Evolutionary conservation across 2,888 invertebrate species (phyloP).

Genomic region (Lepeophtheirus nordmannii): DNA sequence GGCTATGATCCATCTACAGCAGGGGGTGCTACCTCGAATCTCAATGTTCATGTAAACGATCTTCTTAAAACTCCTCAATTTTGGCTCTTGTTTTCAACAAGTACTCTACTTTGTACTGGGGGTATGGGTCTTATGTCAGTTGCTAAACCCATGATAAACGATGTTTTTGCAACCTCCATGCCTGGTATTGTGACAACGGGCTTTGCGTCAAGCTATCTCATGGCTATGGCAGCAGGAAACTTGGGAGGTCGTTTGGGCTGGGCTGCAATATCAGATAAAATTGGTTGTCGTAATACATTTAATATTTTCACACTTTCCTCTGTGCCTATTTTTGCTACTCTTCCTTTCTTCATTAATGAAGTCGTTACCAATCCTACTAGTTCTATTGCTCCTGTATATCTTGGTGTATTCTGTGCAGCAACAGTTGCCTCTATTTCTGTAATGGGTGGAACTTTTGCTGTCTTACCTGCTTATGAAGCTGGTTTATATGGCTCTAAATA

Average conservation of each 20-base stretch:
- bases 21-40: background rate
- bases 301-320: constrained; percentile 22
- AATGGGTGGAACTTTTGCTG: constrained; percentile 24
- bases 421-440: constrained; percentile 23
- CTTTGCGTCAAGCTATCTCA: constrained; percentile 21
- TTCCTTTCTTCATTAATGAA: constrained; percentile 20
- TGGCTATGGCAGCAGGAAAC: constrained; percentile 24
- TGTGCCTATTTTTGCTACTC: constrained; percentile 23
- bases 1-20: constrained; percentile 18
- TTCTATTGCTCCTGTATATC: constrained; percentile 21
- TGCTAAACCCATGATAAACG: constrained; percentile 24
- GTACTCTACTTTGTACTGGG: constrained; percentile 22
- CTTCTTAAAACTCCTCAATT: constrained; percentile 24
- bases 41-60: constrained; percentile 18
- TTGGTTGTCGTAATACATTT: constrained; percentile 23
- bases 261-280: constrained; percentile 25
- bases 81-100: constrained; percentile 22
- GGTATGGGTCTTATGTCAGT: constrained; percentile 25
- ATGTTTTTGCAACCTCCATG: constrained; percentile 23
- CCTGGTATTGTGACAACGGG: constrained; percentile 20
- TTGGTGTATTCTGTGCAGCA: constrained; percentile 22
- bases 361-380: constrained; percentile 20
- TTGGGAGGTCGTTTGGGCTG: constrained; percentile 22
- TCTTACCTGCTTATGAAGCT: constrained; percentile 25
- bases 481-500: constrained; percentile 24